These are phyloP conservation scores for Heptranchias perlo DNA, from an alignment of 2,113 vertebrate species.

Conservation along the genomic window DNA sequence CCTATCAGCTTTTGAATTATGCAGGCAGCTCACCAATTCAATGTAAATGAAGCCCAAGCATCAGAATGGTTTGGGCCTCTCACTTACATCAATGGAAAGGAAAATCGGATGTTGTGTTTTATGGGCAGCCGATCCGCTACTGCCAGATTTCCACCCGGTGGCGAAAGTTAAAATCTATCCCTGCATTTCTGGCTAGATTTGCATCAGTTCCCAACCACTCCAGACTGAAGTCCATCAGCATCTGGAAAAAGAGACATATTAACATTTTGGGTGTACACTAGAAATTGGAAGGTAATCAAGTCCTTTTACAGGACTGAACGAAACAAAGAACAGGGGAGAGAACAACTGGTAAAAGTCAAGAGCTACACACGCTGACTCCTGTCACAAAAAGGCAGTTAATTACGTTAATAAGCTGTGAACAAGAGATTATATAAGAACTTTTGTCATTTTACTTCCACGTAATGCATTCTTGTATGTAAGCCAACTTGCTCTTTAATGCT, in stretches of 20 bases:
- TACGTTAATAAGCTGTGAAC: background rate
- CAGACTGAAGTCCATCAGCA: background rate
- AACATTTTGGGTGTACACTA: background rate
- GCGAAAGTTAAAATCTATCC: background rate
- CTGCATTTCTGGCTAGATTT: background rate
- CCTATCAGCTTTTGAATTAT: background rate
- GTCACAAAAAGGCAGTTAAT: no score
- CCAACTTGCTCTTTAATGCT: background rate
- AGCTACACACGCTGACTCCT: background rate
- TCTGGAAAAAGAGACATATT: background rate
- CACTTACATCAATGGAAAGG: background rate
- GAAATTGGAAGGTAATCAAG: background rate
- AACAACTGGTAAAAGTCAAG: background rate
- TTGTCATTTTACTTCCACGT: background rate
- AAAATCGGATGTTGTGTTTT: background rate
- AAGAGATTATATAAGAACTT: background rate
- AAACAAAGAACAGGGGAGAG: background rate
- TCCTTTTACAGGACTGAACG: background rate
- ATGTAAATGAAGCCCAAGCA: background rate
- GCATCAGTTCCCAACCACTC: background rate
- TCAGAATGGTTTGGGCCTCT: background rate
- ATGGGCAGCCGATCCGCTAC: background rate
- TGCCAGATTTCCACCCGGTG: background rate
- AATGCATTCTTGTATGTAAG: background rate
- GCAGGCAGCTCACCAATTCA: background rate